Evolutionary conservation across 2,888 invertebrate genomes (phyloP).

Genomic region (Phengaris alcon): DNA sequence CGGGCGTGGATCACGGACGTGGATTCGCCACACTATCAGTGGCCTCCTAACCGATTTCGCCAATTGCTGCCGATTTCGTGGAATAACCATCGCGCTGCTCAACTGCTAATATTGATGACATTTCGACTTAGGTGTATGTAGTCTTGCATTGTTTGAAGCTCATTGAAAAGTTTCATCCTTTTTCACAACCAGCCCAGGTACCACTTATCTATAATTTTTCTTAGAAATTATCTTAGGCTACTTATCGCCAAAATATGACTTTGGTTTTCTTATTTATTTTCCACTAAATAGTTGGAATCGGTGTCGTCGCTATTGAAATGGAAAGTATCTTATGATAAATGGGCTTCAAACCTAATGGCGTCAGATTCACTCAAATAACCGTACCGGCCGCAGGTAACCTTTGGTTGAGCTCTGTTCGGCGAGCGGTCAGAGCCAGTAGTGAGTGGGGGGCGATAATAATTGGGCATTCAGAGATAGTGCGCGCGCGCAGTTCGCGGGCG

Average conservation of each 20-base stretch:
- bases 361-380: constrained; percentile 17
- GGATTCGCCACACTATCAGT: constrained; percentile 21
- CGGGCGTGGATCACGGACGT: constrained; percentile 13
- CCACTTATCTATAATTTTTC: too few relatives aligned
- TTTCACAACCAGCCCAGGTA: too few relatives aligned
- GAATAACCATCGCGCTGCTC: neutral
- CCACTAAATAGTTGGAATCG: neutral
- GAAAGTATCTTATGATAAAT: constrained; percentile 10
- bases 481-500: constrained; percentile 19
- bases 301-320: neutral
- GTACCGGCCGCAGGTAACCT: constrained; percentile 22
- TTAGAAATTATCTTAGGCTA: too few relatives aligned
- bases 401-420: neutral
- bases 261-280: neutral
- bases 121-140: neutral
- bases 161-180: too few relatives aligned
- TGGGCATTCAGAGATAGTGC: constrained; percentile 18
- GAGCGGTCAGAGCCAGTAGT: constrained; percentile 13
- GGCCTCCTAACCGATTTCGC: constrained; percentile 17
- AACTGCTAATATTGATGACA: neutral
- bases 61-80: neutral
- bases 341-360: constrained; percentile 4
- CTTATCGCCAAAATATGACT: too few relatives aligned
- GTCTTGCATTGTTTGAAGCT: neutral
- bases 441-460: constrained; percentile 24